phyloP scores from a whole-genome alignment of 2,797 vertebrate species.

The Tenualosa thibaudeaui region DNA sequence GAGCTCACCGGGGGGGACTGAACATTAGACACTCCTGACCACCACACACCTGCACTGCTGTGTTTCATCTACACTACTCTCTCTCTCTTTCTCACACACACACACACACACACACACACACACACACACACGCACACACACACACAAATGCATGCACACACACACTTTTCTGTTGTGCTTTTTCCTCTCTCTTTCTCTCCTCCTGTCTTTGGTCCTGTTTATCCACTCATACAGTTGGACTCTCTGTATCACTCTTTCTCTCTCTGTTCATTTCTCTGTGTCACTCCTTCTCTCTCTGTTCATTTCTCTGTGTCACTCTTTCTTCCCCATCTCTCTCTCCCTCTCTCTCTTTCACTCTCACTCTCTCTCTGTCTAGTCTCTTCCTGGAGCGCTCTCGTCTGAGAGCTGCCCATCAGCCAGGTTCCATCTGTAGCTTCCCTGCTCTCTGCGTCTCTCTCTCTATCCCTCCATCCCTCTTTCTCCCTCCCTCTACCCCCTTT shows the following conservation, averaged over 20 bases:
- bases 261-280: not conserved
- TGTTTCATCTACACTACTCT: not conserved
- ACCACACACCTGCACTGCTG: not conserved
- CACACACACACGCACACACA: not conserved
- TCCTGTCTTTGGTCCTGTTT: no score
- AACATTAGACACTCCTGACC: not conserved
- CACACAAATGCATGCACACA: no score
- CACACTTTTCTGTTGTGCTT: no score
- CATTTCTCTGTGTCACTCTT: not conserved
- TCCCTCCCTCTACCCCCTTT: no score
- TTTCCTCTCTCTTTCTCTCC: no score
- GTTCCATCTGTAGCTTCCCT: not conserved
- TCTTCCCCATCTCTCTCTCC: not conserved
- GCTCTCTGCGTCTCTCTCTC: not conserved
- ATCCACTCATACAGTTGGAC: not conserved
- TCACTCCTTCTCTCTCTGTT: not conserved
- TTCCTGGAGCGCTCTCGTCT: not conserved
- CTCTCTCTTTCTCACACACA: not conserved
- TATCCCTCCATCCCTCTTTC: not conserved
- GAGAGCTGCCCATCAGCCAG: not conserved
- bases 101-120: not conserved
- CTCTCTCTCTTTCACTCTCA: not conserved
- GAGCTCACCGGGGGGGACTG: not conserved
- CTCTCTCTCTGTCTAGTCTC: not conserved
- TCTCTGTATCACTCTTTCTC: not conserved